Conservation (phyloP, 2,797 vertebrate species). For the Caiman crocodilus region DNA sequence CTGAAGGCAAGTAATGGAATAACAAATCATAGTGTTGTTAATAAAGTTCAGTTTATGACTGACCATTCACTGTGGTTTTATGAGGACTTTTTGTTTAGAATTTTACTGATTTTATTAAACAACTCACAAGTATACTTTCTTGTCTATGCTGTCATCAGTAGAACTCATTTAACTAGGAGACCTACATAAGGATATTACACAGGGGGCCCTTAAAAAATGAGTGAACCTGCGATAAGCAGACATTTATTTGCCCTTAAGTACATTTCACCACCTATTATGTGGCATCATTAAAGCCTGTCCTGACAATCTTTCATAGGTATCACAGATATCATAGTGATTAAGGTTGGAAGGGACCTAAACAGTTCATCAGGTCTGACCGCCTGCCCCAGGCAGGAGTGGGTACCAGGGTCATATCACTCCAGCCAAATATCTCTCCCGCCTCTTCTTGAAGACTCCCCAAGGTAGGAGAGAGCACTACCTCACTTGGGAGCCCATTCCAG, state of each 20-base stretch:
- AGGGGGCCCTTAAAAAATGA: background rate
- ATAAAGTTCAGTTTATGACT: background rate
- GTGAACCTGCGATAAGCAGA: background rate
- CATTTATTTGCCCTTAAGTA: background rate
- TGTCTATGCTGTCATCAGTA: background rate
- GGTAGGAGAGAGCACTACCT: no score
- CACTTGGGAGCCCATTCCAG: no score
- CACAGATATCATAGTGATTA: no score
- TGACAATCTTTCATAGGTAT: background rate
- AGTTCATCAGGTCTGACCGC: no score
- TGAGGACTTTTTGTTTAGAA: background rate
- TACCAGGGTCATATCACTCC: no score
- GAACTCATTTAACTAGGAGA: background rate
- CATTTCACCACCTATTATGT: background rate
- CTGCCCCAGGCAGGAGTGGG: no score
- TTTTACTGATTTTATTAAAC: slow-evolving; percentile 2
- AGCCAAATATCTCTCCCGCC: no score
- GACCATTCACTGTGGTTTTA: slow-evolving; percentile 18
- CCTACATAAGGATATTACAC: rapidly evolving
- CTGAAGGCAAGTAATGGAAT: slow-evolving; percentile 12
- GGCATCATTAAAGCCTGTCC: background rate
- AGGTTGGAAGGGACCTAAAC: no score
- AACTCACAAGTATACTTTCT: background rate
- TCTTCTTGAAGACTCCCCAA: no score
- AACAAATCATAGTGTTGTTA: background rate